Conservation (phyloP, 1,140 invertebrate species). For the Diuraphis noxia region DNA sequence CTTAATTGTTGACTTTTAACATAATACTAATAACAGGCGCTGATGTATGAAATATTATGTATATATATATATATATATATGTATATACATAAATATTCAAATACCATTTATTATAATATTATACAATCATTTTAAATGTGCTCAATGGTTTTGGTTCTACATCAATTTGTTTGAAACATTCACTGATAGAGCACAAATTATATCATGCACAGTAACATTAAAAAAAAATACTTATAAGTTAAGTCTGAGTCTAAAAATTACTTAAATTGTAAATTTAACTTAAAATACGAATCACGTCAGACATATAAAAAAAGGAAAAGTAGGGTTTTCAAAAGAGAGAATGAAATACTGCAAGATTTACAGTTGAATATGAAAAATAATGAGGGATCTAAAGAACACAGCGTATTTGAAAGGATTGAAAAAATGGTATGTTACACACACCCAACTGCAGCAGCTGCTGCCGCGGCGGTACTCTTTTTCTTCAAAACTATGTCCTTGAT, state of each 20-base stretch:
- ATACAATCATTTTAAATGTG: conserved; percentile 46
- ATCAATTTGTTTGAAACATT: conserved; percentile 40
- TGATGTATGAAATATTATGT: conserved; percentile 12
- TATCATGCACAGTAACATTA: conserved; percentile 40
- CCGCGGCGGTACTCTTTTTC: conserved; percentile 63
- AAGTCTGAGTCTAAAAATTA: conserved; percentile 31
- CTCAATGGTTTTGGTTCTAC: conserved; percentile 52
- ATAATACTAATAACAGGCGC: conserved; percentile 29
- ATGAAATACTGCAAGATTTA: conserved; percentile 32
- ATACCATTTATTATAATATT: conserved; percentile 50
- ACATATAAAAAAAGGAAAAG: conserved; percentile 19
- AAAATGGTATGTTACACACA: conserved; percentile 41
- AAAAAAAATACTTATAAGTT: conserved; percentile 35
- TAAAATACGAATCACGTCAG: conserved; percentile 16
- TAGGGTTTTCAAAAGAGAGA: conserved; percentile 36
- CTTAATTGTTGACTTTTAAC: conserved; percentile 19
- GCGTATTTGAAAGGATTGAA: neutral
- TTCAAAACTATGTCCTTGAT: conserved; percentile 74
- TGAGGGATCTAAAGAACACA: conserved; percentile 33
- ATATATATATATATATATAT: conserved; percentile 14
- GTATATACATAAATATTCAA: conserved; percentile 29
- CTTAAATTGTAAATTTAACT: conserved; percentile 32
- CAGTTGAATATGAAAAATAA: conserved; percentile 40
- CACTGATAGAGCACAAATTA: conserved; percentile 43
- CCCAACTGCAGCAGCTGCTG: conserved; percentile 57